A percentile compares a stretch with the other conserved stretches of the same genome.
Evolutionary conservation across 2,888 invertebrate genomes (phyloP).

Genomic region (Tipula lateralis): DNA sequence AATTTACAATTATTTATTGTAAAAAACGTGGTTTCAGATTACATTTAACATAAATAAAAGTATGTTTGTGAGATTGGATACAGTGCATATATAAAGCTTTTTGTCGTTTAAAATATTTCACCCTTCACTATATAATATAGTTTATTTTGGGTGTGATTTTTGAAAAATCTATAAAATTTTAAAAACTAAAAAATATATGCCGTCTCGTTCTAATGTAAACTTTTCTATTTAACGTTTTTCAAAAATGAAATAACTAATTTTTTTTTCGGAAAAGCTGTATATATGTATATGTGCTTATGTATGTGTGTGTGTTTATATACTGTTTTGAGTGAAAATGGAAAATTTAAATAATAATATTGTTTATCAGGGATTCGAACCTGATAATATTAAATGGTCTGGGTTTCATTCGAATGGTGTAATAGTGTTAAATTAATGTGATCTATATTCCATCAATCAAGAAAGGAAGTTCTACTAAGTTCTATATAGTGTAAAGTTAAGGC

Average conservation of each 20-base stretch:
- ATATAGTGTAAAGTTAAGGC: too few relatives aligned
- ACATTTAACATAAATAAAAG: not conserved
- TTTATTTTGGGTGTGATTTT: not conserved
- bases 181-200: not conserved
- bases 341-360: not conserved
- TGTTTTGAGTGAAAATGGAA: not conserved
- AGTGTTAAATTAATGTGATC: too few relatives aligned
- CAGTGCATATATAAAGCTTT: not conserved
- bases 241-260: not conserved
- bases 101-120: not conserved
- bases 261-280: not conserved
- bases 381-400: too few relatives aligned
- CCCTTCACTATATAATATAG: not conserved
- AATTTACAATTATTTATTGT: not conserved
- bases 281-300: not conserved
- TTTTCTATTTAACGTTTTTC: not conserved
- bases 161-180: not conserved
- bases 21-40: not conserved
- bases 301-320: not conserved
- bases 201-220: not conserved
- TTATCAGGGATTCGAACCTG: too few relatives aligned
- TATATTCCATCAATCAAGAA: too few relatives aligned
- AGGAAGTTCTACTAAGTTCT: too few relatives aligned
- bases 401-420: too few relatives aligned
- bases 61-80: not conserved